Conservation (phyloP, 2,888 invertebrate species). For the Dynastes grantii region DNA sequence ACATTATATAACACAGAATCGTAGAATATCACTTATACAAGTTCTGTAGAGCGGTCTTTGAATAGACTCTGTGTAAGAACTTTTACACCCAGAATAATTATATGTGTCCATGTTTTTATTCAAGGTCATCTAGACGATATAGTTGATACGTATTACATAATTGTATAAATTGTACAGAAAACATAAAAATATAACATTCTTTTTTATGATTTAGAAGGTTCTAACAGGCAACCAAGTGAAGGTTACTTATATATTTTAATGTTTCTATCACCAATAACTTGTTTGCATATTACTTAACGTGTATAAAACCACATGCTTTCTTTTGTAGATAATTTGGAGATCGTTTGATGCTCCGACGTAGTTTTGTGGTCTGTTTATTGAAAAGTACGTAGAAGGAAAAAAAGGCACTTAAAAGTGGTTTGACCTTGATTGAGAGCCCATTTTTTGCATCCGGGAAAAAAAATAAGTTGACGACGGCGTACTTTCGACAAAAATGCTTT, state of each 20-base stretch:
- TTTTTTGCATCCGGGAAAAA: slow-evolving; percentile 5
- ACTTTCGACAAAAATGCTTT: too few relatives aligned
- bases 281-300: not conserved
- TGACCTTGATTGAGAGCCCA: slow-evolving; percentile 10
- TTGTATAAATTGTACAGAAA: slow-evolving; percentile 45
- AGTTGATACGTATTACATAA: slow-evolving; percentile 42
- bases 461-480: too few relatives aligned
- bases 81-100: slow-evolving; percentile 27
- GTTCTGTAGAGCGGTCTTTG: not conserved
- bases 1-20: too few relatives aligned
- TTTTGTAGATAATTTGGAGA: slow-evolving; percentile 3
- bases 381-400: not conserved
- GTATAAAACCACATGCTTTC: not conserved
- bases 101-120: slow-evolving; percentile 38
- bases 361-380: not conserved
- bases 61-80: slow-evolving; percentile 1
- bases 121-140: slow-evolving; percentile 43
- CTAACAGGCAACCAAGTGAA: slow-evolving; percentile 21
- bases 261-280: slow-evolving; percentile 16
- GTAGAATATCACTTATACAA: too few relatives aligned
- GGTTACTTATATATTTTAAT: slow-evolving; percentile 27
- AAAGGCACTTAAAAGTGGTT: slow-evolving; percentile 2
- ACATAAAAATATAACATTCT: slow-evolving; percentile 46
- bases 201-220: slow-evolving; percentile 45
- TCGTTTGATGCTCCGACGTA: not conserved